These are phyloP conservation scores for Drosophila neutralis DNA, from an alignment of 2,888 invertebrate genomes.

Conservation along the genomic window DNA sequence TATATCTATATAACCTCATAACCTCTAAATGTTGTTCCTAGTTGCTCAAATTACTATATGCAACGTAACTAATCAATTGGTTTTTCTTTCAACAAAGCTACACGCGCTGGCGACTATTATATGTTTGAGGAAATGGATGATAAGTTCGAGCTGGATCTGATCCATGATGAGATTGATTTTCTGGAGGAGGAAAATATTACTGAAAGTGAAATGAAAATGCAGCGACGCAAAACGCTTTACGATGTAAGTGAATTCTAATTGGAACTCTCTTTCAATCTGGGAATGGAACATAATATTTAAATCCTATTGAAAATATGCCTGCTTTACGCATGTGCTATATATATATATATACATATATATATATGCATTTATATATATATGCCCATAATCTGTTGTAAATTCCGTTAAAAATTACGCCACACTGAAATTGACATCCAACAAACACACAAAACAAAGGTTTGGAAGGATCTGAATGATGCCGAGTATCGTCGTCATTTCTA, in stretches of 20 bases:
- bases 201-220: constrained; percentile 84
- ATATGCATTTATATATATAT: constrained; percentile 4
- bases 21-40: constrained; percentile 64
- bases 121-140: constrained; percentile 98
- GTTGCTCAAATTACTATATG: accelerated
- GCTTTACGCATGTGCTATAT: constrained; percentile 50
- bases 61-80: constrained; percentile 10
- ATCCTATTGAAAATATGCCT: constrained; percentile 21
- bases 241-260: constrained; percentile 76
- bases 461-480: constrained; percentile 83
- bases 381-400: constrained; percentile 56
- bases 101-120: constrained; percentile 99
- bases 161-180: constrained; percentile 87
- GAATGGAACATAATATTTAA: background rate
- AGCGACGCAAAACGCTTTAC: constrained; percentile 82
- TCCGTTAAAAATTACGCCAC: constrained; percentile 38
- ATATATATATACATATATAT: constrained; percentile 20
- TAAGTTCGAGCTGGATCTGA: constrained; percentile 89
- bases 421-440: constrained; percentile 28
- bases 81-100: constrained; percentile 87
- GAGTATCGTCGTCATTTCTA: constrained; percentile 82
- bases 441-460: constrained; percentile 70
- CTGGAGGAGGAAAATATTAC: constrained; percentile 82
- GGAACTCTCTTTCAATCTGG: background rate
- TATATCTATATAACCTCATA: constrained; percentile 52